Evolutionary conservation across 2,888 invertebrate genomes (phyloP).

Genomic region (Mythimna ferrago): DNA sequence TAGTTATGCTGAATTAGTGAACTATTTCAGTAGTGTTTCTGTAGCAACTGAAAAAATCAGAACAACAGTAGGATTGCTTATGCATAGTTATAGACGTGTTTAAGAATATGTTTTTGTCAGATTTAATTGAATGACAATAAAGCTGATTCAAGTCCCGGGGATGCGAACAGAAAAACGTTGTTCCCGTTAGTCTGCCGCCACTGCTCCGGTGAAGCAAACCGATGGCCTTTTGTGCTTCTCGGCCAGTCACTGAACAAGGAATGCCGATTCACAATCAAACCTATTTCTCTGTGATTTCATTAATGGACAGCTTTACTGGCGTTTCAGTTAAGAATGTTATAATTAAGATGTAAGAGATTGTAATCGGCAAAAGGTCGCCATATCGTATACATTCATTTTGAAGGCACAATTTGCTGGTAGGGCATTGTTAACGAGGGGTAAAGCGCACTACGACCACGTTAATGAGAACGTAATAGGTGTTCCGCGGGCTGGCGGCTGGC

Average conservation of each 20-base stretch:
- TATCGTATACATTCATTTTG: slow-evolving; percentile 79
- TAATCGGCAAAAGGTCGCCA: slow-evolving; percentile 58
- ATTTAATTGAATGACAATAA: slow-evolving; percentile 27
- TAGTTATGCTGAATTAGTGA: slow-evolving; percentile 24
- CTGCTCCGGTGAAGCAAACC: slow-evolving; percentile 16
- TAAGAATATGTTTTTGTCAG: not conserved
- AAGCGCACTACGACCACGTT: slow-evolving; percentile 79
- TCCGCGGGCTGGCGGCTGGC: slow-evolving; percentile 74
- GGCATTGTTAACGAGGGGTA: slow-evolving; percentile 82
- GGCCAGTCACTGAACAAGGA: slow-evolving; percentile 28
- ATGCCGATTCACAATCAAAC: slow-evolving; percentile 32
- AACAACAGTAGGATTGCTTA: not conserved
- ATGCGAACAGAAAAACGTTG: slow-evolving; percentile 37
- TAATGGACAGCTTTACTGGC: slow-evolving; percentile 40
- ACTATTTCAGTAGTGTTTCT: slow-evolving; percentile 19
- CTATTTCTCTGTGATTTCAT: slow-evolving; percentile 45
- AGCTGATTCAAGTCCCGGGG: slow-evolving; percentile 6
- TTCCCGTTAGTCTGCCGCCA: slow-evolving; percentile 3
- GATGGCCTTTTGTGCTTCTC: slow-evolving; percentile 39
- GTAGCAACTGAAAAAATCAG: not conserved
- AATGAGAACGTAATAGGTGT: slow-evolving; percentile 86
- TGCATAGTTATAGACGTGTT: not conserved
- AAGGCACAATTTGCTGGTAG: slow-evolving; percentile 78
- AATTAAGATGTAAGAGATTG: slow-evolving; percentile 57
- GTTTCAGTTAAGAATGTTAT: slow-evolving; percentile 48